phyloP scores from a whole-genome alignment of 2,888 invertebrate species.

The Plutella xylostella region DNA sequence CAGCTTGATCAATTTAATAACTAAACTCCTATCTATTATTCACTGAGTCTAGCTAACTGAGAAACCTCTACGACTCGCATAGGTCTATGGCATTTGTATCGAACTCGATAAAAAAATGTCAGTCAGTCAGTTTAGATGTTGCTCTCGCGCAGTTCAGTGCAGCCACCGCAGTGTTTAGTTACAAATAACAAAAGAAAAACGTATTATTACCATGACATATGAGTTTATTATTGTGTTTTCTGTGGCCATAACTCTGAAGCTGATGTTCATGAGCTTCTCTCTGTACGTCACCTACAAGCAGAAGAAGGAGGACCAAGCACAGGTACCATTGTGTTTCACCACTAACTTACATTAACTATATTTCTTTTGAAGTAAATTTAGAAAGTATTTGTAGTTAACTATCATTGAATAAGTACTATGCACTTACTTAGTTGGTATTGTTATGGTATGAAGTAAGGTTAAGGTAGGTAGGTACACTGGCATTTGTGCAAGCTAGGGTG shows the following conservation, averaged over 20 bases:
- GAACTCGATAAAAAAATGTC: constrained; percentile 38
- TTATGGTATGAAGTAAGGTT: too few species aligned
- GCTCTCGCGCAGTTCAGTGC: constrained; percentile 39
- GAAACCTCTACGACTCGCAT: constrained; percentile 24
- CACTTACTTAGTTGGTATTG: too few species aligned
- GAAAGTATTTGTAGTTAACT: too few species aligned
- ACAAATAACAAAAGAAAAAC: constrained; percentile 16
- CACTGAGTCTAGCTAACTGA: too few species aligned
- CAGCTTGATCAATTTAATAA: too few species aligned
- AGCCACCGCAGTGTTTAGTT: constrained; percentile 26
- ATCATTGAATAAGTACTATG: too few species aligned
- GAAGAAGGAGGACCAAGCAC: constrained; percentile 14
- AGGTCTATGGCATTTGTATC: not conserved
- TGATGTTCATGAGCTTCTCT: constrained; percentile 54
- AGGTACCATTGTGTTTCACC: too few species aligned
- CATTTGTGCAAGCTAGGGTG: too few species aligned
- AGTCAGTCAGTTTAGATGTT: constrained; percentile 23
- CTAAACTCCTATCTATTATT: too few species aligned
- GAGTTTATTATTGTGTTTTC: constrained; percentile 56
- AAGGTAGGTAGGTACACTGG: too few species aligned
- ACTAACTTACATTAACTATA: too few species aligned
- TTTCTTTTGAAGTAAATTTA: too few species aligned
- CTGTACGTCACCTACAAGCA: constrained; percentile 47
- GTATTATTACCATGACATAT: constrained; percentile 36
- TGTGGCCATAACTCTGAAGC: constrained; percentile 48